Conservation (phyloP, 2,888 invertebrate species). For the Meteorus colon region DNA sequence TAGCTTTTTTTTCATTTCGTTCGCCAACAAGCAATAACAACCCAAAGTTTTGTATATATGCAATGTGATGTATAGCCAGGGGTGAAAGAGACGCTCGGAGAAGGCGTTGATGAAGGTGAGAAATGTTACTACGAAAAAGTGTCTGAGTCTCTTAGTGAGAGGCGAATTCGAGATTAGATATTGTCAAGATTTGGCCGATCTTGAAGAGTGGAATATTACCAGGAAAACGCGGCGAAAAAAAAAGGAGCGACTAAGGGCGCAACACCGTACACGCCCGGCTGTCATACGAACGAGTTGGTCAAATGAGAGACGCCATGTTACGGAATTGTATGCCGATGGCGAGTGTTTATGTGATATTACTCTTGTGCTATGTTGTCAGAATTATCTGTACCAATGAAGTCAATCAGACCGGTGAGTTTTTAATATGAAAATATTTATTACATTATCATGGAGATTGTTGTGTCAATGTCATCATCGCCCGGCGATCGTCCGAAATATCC, state of each 20-base stretch:
- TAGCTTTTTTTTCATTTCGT: constrained; percentile 3
- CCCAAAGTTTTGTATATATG: not conserved
- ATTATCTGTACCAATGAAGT: constrained; percentile 53
- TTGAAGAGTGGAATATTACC: not conserved
- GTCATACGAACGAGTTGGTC: constrained; percentile 52
- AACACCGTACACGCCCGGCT: constrained; percentile 64
- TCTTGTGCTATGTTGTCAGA: constrained; percentile 58
- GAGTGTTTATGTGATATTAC: constrained; percentile 59
- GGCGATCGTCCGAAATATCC: constrained; percentile 23
- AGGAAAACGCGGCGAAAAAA: constrained; percentile 30
- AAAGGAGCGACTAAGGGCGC: constrained; percentile 39
- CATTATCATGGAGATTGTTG: constrained; percentile 24
- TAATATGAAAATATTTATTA: not conserved
- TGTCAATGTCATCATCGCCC: constrained; percentile 32
- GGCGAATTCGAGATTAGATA: not conserved
- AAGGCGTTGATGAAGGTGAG: constrained; percentile 27
- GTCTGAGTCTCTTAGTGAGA: constrained; percentile 14
- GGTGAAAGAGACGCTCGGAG: constrained; percentile 30
- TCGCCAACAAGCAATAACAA: constrained; percentile 4
- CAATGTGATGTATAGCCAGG: constrained; percentile 19
- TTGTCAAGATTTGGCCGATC: not conserved
- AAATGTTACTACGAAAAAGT: constrained; percentile 32
- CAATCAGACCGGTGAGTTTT: constrained; percentile 59
- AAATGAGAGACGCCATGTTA: constrained; percentile 68
- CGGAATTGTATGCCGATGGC: constrained; percentile 65